A percentile compares a stretch with the other conserved stretches of the same genome.
Evolutionary conservation across 1,140 invertebrate species (phyloP).

Genomic region (Microplitis demolitor): DNA sequence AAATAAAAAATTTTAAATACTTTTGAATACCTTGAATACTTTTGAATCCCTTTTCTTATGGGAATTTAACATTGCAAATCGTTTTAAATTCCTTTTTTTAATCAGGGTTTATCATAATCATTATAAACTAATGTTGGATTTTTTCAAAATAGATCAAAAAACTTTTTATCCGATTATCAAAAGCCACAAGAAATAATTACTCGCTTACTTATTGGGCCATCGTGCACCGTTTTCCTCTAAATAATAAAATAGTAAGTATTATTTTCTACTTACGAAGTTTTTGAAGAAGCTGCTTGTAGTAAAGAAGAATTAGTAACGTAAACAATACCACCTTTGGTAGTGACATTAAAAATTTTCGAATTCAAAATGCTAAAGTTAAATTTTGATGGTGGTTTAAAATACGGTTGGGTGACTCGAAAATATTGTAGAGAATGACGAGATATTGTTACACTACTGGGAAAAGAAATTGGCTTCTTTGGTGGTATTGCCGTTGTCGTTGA

Average conservation of each 20-base stretch:
- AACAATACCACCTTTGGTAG: conserved; percentile 63
- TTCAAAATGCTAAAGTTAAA: conserved; percentile 42
- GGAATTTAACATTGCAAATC: too few species aligned
- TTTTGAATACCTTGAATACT: too few species aligned
- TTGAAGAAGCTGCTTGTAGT: conserved; percentile 47
- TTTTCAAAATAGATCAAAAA: too few species aligned
- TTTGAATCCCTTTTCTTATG: too few species aligned
- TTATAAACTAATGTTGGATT: too few species aligned
- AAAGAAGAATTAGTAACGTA: conserved; percentile 60
- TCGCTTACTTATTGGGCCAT: too few species aligned
- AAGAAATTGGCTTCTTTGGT: conserved; percentile 30
- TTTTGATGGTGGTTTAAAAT: conserved; percentile 37
- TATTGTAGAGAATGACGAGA: conserved; percentile 42
- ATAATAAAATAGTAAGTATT: not conserved
- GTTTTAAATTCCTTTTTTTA: too few species aligned
- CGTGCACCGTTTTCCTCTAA: too few species aligned
- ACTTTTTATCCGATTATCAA: too few species aligned
- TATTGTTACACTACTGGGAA: conserved; percentile 32
- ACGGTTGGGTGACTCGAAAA: conserved; percentile 49
- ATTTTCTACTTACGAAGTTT: conserved; percentile 45
- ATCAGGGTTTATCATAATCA: too few species aligned
- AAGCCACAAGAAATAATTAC: too few species aligned
- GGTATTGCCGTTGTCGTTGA: conserved; percentile 37
- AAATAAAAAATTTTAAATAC: too few species aligned
- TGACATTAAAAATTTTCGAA: conserved; percentile 62